Evolutionary conservation across 2,888 invertebrate genomes (phyloP).

Genomic region (Osmoderma eremita): DNA sequence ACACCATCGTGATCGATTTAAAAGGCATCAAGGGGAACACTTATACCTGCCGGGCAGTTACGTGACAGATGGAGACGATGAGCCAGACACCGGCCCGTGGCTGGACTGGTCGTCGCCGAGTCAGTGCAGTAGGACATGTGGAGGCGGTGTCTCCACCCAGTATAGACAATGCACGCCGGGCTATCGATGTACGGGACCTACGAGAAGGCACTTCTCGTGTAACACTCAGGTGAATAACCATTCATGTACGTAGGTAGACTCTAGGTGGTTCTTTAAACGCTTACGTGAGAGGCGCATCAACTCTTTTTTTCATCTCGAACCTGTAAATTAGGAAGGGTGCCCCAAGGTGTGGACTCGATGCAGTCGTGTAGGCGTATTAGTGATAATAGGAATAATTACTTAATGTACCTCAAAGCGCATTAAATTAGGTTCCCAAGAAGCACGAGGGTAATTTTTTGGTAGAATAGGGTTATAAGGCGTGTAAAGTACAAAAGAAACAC

Average conservation of each 20-base stretch:
- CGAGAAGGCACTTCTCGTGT: slow-evolving; percentile 88
- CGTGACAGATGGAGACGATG: slow-evolving; percentile 74
- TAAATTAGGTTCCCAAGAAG: too few species aligned
- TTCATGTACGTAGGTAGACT: slow-evolving; percentile 19
- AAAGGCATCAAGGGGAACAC: slow-evolving; percentile 80
- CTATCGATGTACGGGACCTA: slow-evolving; percentile 77
- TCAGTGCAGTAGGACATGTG: slow-evolving; percentile 90
- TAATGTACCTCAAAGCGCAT: neutral
- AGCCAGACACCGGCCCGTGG: slow-evolving; percentile 76
- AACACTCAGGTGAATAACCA: slow-evolving; percentile 77
- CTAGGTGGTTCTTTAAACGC: slow-evolving; percentile 20
- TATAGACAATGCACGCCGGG: slow-evolving; percentile 80
- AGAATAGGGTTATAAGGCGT: too few species aligned
- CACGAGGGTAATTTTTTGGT: too few species aligned
- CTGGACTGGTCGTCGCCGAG: slow-evolving; percentile 85
- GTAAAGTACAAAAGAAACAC: too few species aligned
- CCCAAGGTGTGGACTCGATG: neutral
- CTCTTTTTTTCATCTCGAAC: slow-evolving; percentile 13
- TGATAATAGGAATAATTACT: slow-evolving; percentile 17
- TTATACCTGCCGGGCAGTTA: slow-evolving; percentile 78
- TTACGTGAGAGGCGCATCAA: slow-evolving; percentile 1
- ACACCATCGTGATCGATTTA: slow-evolving; percentile 78
- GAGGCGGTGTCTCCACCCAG: slow-evolving; percentile 91
- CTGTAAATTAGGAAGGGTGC: slow-evolving; percentile 8
- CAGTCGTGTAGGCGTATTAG: neutral